These are phyloP conservation scores for Rhaphigaster nebulosa DNA, from an alignment of 2,888 invertebrate species.

Conservation along the genomic window DNA sequence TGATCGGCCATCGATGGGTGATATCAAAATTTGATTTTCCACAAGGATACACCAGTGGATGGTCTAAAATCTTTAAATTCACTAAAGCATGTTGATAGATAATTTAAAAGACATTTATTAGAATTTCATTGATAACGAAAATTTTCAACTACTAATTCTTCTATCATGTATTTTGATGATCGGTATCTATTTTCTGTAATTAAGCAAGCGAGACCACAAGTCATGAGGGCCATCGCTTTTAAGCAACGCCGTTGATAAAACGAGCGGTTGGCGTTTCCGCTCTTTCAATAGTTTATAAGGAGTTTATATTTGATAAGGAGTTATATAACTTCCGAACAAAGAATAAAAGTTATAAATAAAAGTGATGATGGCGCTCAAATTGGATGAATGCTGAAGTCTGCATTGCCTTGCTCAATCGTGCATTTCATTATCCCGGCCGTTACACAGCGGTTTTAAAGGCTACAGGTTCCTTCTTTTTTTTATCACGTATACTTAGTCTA, in stretches of 20 bases:
- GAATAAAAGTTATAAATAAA: constrained; percentile 11
- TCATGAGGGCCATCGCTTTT: background rate
- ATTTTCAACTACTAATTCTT: too few relatives aligned
- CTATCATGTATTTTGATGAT: too few relatives aligned
- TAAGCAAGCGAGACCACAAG: background rate
- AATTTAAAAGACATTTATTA: background rate
- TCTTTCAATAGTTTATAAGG: background rate
- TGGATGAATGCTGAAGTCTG: background rate
- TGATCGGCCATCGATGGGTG: too few relatives aligned
- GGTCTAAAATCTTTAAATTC: background rate
- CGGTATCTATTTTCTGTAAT: background rate
- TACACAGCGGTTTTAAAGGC: constrained; percentile 33
- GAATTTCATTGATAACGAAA: too few relatives aligned
- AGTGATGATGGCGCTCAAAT: background rate
- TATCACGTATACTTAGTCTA: background rate
- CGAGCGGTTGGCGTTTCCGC: background rate
- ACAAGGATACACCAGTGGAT: background rate
- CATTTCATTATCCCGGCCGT: background rate
- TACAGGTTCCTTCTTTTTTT: background rate
- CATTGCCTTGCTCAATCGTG: background rate
- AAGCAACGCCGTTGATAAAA: background rate
- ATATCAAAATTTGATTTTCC: too few relatives aligned
- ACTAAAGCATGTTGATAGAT: background rate
- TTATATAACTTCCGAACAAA: background rate
- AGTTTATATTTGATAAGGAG: background rate